phyloP scores from a whole-genome alignment of 92 coral and sea anemone genomes.

The Epizoanthus fatuus region DNA sequence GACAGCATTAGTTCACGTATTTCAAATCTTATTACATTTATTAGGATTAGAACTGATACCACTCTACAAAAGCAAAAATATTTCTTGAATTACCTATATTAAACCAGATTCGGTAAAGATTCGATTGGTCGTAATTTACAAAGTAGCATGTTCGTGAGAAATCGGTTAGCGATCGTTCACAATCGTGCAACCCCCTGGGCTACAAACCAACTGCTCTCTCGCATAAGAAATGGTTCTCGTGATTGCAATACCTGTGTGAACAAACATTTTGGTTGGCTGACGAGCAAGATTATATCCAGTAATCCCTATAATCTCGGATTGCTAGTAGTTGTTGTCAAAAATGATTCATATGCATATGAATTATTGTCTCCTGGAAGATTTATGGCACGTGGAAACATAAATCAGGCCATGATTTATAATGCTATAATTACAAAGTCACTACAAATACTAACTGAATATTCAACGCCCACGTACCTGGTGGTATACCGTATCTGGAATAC shows the following conservation, averaged over 20 bases:
- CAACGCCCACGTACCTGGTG: conserved; percentile 37
- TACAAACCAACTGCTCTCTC: too few species aligned
- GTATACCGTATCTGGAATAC: conserved; percentile 40
- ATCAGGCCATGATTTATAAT: background rate
- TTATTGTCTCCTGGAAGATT: background rate
- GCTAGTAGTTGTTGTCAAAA: background rate
- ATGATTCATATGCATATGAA: background rate
- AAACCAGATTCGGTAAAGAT: background rate
- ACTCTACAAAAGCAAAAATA: too few species aligned
- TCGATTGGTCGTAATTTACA: too few species aligned
- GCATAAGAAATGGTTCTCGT: background rate
- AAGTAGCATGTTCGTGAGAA: too few species aligned
- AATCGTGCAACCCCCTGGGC: too few species aligned
- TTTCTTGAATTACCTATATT: background rate
- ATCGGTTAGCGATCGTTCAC: too few species aligned
- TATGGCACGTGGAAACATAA: conserved; percentile 18
- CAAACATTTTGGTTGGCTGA: background rate
- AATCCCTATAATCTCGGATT: conserved; percentile 19
- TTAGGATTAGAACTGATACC: too few species aligned
- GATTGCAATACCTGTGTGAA: background rate
- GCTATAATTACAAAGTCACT: background rate
- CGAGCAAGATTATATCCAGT: conserved; percentile 2
- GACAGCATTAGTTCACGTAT: background rate
- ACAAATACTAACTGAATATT: too few species aligned
- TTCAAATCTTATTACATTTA: too few species aligned